Percentiles rank a stretch among this genome's conserved stretches.
Evolutionary conservation across 2,888 invertebrate genomes (phyloP).

Genomic region (Meganola albula): DNA sequence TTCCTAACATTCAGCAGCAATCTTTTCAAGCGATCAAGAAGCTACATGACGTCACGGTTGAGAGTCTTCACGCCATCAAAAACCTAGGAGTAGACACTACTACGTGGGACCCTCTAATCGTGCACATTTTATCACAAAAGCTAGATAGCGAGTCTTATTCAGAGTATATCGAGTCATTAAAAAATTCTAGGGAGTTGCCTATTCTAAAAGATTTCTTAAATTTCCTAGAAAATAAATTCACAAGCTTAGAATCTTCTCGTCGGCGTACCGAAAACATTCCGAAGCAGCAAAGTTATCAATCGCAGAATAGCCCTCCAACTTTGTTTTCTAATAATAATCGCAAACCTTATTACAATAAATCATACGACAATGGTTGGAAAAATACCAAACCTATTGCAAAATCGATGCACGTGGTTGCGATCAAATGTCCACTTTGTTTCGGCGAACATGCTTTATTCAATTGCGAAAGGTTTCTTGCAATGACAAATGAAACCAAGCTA

Average conservation of each 20-base stretch:
- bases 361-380: not conserved
- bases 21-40: not conserved
- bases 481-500: not conserved
- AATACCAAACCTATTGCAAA: not conserved
- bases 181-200: conserved; percentile 1
- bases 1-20: not conserved
- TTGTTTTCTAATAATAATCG: not conserved
- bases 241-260: not conserved
- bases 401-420: not conserved
- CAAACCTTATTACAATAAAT: not conserved
- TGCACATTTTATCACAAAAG: conserved; percentile 1
- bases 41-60: not conserved
- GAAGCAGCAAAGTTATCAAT: not conserved
- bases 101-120: conserved; percentile 2
- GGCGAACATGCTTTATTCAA: not conserved
- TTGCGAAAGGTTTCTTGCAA: not conserved
- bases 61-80: not conserved
- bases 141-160: not conserved
- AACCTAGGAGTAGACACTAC: not conserved
- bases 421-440: conserved; percentile 2
- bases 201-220: not conserved
- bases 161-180: conserved; percentile 1
- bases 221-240: conserved; percentile 2
- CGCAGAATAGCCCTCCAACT: not conserved
- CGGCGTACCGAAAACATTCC: not conserved